Evolutionary conservation across 2,113 vertebrate species (phyloP), one percentile per base, ranked within the genome.

Genomic region (Patagioenas fasciata): DNA sequence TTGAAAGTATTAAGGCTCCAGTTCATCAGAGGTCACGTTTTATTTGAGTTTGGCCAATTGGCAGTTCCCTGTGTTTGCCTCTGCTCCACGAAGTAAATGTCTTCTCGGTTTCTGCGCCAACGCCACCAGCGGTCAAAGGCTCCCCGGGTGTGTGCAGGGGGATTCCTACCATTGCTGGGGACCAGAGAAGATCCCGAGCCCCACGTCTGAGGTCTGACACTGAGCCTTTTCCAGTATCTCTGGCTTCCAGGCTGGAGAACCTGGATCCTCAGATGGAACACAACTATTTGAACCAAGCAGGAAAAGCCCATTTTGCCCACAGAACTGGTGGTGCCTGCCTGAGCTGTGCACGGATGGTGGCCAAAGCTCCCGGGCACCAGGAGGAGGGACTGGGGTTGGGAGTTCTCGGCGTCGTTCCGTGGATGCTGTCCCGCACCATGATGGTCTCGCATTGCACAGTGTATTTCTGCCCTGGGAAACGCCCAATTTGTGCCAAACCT

Each of bases 391-490:
- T 1, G 0, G 50, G 31, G 9, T 23, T 21, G 12, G 47, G 31
- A 66, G 38, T 58, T 47, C 17, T 47, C 70, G 67, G 73, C 51
- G 28, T 11, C 1, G 1, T 8, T 16, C 10, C 6, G 1, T 3
- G 24, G 57, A 15, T 53, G 40, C 31, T 29, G n/a, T 42, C 38
- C 50, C 50, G 26, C 32, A 34, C 32, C 2, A 0, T 0, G 0
- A 24, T 8, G 15, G 9, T 28, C 56, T 57, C 31, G 47, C 5
- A 20, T 1, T 47, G 44, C 23, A 19, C 1, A 1, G 18, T 0
- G 2, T 2, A 0, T 40, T 75, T 26, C 66, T 38, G 21, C 20
- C 19, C 36, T 9, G 3, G 74, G 21, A 88, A 85, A 60, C 32
- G 58, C 61, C 9, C 2, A 34, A 6, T 16, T 64, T 89, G 48